These are phyloP conservation scores for Hippotragus niger DNA, from an alignment of 2,113 vertebrate genomes.

Conservation along the genomic window DNA sequence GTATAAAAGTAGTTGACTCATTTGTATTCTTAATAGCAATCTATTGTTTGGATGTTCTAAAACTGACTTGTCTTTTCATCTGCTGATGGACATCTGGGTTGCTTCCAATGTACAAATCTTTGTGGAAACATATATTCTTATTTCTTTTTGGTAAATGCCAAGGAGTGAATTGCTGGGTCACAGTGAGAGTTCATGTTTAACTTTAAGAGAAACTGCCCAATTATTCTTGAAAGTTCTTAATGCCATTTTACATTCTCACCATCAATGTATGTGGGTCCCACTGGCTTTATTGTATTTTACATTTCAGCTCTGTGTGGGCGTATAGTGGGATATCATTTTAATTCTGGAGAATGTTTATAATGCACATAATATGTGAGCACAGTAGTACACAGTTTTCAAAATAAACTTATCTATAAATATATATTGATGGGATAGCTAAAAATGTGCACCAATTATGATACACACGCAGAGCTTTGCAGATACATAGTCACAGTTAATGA, in stretches of 20 bases:
- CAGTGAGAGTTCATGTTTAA: neutral
- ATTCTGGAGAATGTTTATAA: neutral
- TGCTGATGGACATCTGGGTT: neutral
- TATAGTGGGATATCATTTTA: neutral
- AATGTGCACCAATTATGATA: neutral
- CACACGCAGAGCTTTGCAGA: neutral
- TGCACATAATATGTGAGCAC: neutral
- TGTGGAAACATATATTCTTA: neutral
- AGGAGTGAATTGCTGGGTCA: neutral
- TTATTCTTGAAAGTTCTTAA: neutral
- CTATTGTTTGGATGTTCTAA: neutral
- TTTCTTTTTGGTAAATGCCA: neutral
- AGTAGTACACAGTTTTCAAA: neutral
- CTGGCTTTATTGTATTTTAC: neutral
- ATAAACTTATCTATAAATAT: neutral
- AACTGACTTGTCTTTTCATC: neutral
- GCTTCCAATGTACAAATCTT: neutral
- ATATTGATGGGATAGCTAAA: neutral
- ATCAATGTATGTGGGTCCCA: neutral
- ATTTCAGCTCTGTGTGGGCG: neutral
- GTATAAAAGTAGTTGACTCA: neutral
- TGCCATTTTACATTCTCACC: neutral
- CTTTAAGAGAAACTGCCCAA: neutral
- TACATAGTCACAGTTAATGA: fast-evolving
- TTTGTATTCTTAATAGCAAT: neutral